Conservation (phyloP, 2,113 vertebrate species). For the Hydropotes inermis region DNA sequence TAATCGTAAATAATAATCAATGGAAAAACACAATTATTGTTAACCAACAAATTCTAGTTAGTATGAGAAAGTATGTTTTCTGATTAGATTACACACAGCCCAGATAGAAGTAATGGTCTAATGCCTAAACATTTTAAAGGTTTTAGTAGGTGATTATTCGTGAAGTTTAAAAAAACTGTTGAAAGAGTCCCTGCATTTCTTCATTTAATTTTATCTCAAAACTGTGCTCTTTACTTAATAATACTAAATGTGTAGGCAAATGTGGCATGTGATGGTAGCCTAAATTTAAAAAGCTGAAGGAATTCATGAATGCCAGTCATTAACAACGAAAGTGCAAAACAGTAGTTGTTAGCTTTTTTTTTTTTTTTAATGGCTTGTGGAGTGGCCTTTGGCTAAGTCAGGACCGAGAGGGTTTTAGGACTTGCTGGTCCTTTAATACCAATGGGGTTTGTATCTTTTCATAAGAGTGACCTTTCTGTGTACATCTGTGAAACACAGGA, state of each 20-base stretch:
- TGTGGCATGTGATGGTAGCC: background rate
- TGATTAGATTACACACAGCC: background rate
- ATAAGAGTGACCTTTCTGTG: background rate
- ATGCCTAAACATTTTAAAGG: background rate
- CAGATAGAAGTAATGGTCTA: background rate
- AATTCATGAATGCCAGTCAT: background rate
- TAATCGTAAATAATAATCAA: background rate
- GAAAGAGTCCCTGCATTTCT: background rate
- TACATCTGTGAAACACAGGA: background rate
- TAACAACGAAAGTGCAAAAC: background rate
- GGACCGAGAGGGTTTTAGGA: background rate
- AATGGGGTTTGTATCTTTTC: background rate
- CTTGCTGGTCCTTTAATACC: background rate
- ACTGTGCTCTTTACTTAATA: background rate
- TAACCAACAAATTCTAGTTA: background rate
- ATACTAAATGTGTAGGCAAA: background rate
- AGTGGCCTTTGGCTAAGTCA: background rate
- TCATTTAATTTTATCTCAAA: constrained; percentile 8
- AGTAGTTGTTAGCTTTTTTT: background rate
- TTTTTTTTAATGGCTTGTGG: background rate
- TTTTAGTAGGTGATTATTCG: background rate
- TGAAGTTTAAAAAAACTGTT: background rate
- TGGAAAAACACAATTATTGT: background rate
- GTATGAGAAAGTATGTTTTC: background rate
- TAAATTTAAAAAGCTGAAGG: background rate